phyloP scores from a whole-genome alignment of 1,140 invertebrate genomes.

The Medauroidea extradentata region DNA sequence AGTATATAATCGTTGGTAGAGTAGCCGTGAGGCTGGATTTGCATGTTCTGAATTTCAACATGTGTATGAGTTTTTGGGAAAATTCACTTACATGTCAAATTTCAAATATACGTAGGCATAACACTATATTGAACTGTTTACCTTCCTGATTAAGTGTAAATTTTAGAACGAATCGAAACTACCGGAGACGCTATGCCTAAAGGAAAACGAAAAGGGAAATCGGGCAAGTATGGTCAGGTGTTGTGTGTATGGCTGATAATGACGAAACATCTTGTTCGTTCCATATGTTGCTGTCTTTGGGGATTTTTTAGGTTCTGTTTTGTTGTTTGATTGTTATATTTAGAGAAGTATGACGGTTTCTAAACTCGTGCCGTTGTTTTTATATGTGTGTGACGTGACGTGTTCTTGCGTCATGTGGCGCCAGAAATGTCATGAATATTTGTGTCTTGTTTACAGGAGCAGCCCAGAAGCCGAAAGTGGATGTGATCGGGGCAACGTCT shows the following conservation, averaged over 20 bases:
- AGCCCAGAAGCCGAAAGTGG: not conserved
- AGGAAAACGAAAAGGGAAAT: constrained; percentile 20
- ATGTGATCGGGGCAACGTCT: constrained; percentile 33
- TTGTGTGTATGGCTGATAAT: not conserved
- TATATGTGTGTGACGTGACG: not conserved
- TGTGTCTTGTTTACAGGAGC: not conserved
- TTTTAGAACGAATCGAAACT: constrained; percentile 14
- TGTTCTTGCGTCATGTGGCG: not conserved
- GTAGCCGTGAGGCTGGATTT: not conserved
- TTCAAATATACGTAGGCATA: constrained; percentile 13
- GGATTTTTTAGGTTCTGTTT: not conserved
- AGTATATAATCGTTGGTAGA: no score
- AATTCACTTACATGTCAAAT: constrained; percentile 17
- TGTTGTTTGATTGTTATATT: not conserved
- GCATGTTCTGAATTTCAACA: constrained; percentile 15
- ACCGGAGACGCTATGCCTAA: constrained; percentile 12
- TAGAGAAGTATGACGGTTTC: not conserved
- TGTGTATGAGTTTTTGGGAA: constrained; percentile 15
- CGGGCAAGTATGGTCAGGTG: constrained; percentile 14
- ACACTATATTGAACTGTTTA: constrained; percentile 18
- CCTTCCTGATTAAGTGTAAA: constrained; percentile 17
- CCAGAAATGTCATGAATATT: not conserved
- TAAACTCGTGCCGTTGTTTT: not conserved
- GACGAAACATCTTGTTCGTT: not conserved
- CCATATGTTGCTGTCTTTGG: not conserved